Conservation (phyloP, 1,140 invertebrate species). For the Tetraneura akinire region DNA sequence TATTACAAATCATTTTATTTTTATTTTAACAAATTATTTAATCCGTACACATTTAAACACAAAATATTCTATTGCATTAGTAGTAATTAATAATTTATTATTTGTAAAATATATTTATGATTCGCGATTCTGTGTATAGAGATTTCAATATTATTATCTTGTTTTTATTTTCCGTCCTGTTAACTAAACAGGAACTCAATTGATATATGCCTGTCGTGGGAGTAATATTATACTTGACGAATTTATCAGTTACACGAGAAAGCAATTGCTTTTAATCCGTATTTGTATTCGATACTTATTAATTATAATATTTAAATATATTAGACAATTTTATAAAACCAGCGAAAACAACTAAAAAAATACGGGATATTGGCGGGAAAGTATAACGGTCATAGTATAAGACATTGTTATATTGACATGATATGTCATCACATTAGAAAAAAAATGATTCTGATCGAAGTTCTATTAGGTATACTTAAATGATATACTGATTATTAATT, state of each 20-base stretch:
- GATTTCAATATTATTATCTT: constrained; percentile 16
- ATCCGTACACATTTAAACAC: neutral
- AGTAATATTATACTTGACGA: neutral
- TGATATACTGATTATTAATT: too few relatives aligned
- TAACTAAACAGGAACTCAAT: constrained; percentile 40
- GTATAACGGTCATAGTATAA: too few relatives aligned
- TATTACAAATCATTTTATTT: constrained; percentile 21
- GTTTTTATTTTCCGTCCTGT: constrained; percentile 40
- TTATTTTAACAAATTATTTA: neutral
- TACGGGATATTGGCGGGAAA: too few relatives aligned
- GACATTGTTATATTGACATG: too few relatives aligned
- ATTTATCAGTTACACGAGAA: constrained; percentile 27
- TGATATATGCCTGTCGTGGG: constrained; percentile 18
- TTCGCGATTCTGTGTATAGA: neutral
- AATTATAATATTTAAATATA: too few relatives aligned
- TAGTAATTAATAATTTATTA: neutral
- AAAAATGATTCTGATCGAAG: too few relatives aligned
- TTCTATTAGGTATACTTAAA: too few relatives aligned
- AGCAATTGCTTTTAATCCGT: too few relatives aligned
- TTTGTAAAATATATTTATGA: neutral
- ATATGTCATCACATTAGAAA: too few relatives aligned
- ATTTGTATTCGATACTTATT: too few relatives aligned
- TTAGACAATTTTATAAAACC: too few relatives aligned
- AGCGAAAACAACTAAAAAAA: too few relatives aligned
- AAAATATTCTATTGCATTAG: neutral